Percentiles rank a stretch among this genome's conserved stretches.
These are phyloP conservation scores for Propsilocerus akamusi DNA, from an alignment of 1,140 invertebrate genomes.

Conservation along the genomic window DNA sequence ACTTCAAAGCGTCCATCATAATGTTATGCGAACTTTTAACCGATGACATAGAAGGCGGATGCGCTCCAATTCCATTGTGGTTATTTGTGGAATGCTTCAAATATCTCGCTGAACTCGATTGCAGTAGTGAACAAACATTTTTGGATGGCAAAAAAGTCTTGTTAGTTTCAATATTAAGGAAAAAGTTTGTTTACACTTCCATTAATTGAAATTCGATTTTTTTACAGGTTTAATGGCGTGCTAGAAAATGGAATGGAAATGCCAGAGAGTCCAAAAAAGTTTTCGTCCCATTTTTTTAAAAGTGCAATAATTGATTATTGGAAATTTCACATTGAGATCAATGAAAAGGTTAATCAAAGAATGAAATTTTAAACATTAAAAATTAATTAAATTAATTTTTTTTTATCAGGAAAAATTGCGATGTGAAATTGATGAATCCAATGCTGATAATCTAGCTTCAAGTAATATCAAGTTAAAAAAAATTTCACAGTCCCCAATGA, in stretches of 20 bases:
- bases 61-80: conserved; percentile 44
- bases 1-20: conserved; percentile 57
- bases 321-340: background rate
- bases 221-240: background rate
- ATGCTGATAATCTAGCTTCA: too few relatives aligned
- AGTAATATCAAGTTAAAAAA: too few relatives aligned
- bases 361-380: background rate
- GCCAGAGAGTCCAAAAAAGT: background rate
- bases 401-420: too few relatives aligned
- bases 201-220: background rate
- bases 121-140: conserved; percentile 17
- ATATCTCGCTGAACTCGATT: conserved; percentile 49
- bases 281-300: background rate
- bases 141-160: conserved; percentile 10
- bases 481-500: too few relatives aligned
- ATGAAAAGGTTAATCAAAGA: background rate
- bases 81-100: conserved; percentile 46
- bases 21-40: conserved; percentile 63
- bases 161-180: conserved; percentile 5
- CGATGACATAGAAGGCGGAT: conserved; percentile 61
- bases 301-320: conserved; percentile 1
- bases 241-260: conserved; percentile 1
- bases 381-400: too few relatives aligned
- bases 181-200: too few relatives aligned
- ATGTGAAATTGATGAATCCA: too few relatives aligned